Evolutionary conservation across 2,888 invertebrate genomes (phyloP).

Genomic region (Sepioteuthis lessoniana): DNA sequence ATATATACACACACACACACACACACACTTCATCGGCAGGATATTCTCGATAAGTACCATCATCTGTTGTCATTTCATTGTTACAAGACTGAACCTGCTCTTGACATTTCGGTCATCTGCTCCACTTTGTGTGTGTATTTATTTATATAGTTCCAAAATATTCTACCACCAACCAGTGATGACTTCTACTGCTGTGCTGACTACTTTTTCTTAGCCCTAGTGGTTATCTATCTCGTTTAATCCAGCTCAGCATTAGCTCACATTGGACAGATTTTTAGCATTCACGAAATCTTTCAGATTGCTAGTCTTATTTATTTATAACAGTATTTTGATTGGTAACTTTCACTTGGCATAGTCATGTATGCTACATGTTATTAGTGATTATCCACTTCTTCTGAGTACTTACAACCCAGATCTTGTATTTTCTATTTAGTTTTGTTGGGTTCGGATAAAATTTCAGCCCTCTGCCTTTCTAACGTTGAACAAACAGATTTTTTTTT

Average conservation of each 20-base stretch:
- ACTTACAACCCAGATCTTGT: too few species aligned
- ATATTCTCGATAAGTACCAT: too few species aligned
- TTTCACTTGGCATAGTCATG: background rate
- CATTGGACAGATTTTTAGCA: background rate
- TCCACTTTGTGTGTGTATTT: background rate
- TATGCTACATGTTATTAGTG: too few species aligned
- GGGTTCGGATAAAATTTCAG: too few species aligned
- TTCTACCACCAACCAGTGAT: background rate
- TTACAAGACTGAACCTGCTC: background rate
- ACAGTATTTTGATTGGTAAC: background rate
- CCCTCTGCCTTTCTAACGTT: too few species aligned
- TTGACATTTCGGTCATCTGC: background rate
- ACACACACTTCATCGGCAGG: too few species aligned
- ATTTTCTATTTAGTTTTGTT: too few species aligned
- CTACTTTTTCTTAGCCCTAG: background rate
- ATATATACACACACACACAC: too few species aligned
- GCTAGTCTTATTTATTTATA: background rate
- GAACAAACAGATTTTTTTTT: too few species aligned
- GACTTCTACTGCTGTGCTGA: background rate
- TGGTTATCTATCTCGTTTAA: background rate
- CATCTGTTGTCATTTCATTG: too few species aligned
- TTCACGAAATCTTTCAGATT: background rate
- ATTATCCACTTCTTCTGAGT: too few species aligned
- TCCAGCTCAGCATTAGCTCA: background rate
- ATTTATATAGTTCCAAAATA: background rate